Evolutionary conservation across 2,113 vertebrate species (phyloP), one percentile per base, ranked within the genome.

Genomic region (Brevimyrus niger): DNA sequence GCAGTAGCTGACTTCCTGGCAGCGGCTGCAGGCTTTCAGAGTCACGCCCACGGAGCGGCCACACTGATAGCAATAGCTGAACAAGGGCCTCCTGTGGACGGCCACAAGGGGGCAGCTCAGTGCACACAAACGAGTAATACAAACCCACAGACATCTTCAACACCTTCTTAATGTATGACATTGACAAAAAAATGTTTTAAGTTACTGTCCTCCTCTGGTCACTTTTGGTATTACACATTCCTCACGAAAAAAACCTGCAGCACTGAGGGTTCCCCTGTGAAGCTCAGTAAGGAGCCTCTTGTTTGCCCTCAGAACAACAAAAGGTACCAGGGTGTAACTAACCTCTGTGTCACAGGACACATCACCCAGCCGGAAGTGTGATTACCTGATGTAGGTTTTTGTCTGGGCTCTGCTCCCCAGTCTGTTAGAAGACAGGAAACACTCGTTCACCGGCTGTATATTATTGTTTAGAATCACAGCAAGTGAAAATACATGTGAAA

Each of bases 1-100:
- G 92, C 97, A 97, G 90, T 94, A 96, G 91, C 94, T 94, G 47
- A 97, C 94, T 23, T 93, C 92, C 0, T 91, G 95, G 91, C 97
- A 97, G 86, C 92, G 94, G 2, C 44, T 83, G 58, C 97, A 98
- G 0, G 93, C 90, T 0, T 65, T 69, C 13, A 97, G 94, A 48
- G 91, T 94, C 84, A 98, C 95, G 0, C 92, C 95, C 0, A 94
- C 83, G 0, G 97, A 97, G 47, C 96, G 96, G 1, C 97, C 96
- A 0, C 97, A 97, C 47, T 96, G 93, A 87, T 93, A 96, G 93
- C 97, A 98, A 93, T 96, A 97, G 91, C 94, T 97, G 89, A 96
- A 96, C 89, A 93, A 90, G 0, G 93, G 92, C 8, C 92, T 89
- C 65, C 96, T 97, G 89, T 19, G 87, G 48, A 88, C 6, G 27